Conservation (phyloP, 2,888 invertebrate species). For the Chelonus formosanus region DNA sequence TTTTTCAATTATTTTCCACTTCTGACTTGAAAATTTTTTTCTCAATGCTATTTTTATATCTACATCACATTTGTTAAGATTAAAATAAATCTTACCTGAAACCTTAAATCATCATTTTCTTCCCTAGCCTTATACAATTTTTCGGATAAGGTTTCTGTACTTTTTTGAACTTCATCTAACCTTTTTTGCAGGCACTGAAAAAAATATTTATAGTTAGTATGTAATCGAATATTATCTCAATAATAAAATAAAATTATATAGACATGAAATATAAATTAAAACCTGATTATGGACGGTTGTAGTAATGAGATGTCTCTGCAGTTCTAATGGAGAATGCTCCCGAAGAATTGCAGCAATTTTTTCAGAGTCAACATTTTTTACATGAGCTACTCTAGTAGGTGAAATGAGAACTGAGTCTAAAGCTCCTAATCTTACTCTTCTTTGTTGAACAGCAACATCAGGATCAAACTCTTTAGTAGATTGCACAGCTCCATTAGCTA, state of each 20-base stretch:
- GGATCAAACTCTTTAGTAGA: conserved; percentile 49
- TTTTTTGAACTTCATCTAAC: conserved; percentile 75
- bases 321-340: conserved; percentile 82
- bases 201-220: conserved; percentile 40
- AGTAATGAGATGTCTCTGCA: conserved; percentile 84
- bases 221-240: no score
- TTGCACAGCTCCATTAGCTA: conserved; percentile 50
- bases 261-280: no score
- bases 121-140: conserved; percentile 78
- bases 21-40: not conserved
- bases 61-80: not conserved
- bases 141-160: conserved; percentile 74
- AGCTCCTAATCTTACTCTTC: conserved; percentile 68
- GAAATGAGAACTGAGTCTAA: conserved; percentile 77
- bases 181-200: conserved; percentile 77
- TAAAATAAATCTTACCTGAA: conserved; percentile 71
- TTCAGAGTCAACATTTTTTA: conserved; percentile 74
- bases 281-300: conserved; percentile 88
- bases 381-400: conserved; percentile 72
- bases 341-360: conserved; percentile 85
- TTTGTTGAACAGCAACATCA: conserved; percentile 54
- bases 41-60: not conserved
- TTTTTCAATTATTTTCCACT: conserved; percentile 1
- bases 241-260: no score
- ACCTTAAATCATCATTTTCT: conserved; percentile 82